Base-by-base conservation (phyloP, 1,140 invertebrate genomes). In the Oedothorax gibbosus region DNA sequence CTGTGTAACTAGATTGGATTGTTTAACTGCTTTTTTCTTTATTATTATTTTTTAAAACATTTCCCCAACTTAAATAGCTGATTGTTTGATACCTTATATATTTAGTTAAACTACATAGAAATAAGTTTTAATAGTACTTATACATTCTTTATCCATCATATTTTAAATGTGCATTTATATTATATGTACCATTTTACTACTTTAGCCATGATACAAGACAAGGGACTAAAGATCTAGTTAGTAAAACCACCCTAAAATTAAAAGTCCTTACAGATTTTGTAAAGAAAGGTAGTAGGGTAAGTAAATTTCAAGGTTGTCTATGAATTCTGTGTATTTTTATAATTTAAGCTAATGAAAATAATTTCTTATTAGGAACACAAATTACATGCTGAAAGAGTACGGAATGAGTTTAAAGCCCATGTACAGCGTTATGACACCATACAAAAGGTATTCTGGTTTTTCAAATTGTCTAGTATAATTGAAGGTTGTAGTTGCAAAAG, bases 371-470 rank as follows among this genome's bases (percentile, higher is more conserved):
- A 95, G 88, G 93, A 94, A 80, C 94, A 95, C 87, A 95, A 95
- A 88, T 91, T 97, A 85, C 95, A 96, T 90, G 92, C 95, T 65
- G 95, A 96, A 87, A 93, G 95, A 89, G 91, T 97, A 0, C 95
- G 93, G 8, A 93, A 93, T 87, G 94, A 95, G 87, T 97, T 96
- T 88, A 93, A 93, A 86, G 94, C 94, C 87, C 93, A 95, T 11
- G 91, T 97, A 0, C 92, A 94, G 66, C 94, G 93, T 89, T 97
- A 96, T 88, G 93, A 94, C 65, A 90, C 91, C 15, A 91, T 95
- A 87, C 96, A 97, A 89, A 95, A 95, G 91, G 94, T 95, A 91
- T 82, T 86, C 50, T 62, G 15, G 88, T 77, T 77, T n/a, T 78
- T 66, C n/a, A 75, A 12, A 60, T 68, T 56, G n/a, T n/a, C n/a